Base-by-base conservation (phyloP, 2,797 vertebrate species). In the Acipenser ruthenus region DNA sequence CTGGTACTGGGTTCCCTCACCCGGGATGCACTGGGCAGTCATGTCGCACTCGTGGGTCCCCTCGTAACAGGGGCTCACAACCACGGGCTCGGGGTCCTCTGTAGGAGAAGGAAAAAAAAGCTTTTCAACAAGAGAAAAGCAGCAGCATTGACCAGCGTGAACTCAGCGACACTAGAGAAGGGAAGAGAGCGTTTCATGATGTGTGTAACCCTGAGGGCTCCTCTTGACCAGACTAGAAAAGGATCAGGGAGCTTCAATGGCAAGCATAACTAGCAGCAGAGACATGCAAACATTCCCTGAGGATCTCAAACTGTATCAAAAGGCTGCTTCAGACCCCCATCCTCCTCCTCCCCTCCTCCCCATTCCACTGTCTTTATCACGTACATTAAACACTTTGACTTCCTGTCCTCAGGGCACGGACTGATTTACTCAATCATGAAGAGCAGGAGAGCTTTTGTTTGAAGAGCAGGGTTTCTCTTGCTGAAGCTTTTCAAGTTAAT, bases 21-120 rank as follows among this genome's bases (percentile, higher is more conserved):
- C 88, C 0, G 94, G 91, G 63, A 86, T 79, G 64, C 95, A 98
- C 73, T 82, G 90, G 0, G 95, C 95, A 0, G 84, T 85, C 0
- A 82, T 88, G 84, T 93, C 92, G 12, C 96, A 99, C 0, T 72
- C 18, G 1, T 99, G 95, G 8, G 70, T 94, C 58, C 92, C 88
- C 0, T 89, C 77, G 0, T 92, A 93, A 83, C 95, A 99, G 0
- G 95, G 95, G 79, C 91, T 96, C 72, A 82, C 77, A 50, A 76
- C 64, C 53, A 71, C 66, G 0, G 80, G 73, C 4, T 65, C 76
- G 0, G 79, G 48, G 60, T 83, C 80, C 7, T 63, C 82, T 83
- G 23, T 4, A 1, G 23, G 23, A 3, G 3, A 62, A 62, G 6
- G 12, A 18, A 7, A 9, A 62, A 51, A 53, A 48, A n/a, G 47